phyloP scores from a whole-genome alignment of 2,113 vertebrate genomes.

The Aviceda subcristata region DNA sequence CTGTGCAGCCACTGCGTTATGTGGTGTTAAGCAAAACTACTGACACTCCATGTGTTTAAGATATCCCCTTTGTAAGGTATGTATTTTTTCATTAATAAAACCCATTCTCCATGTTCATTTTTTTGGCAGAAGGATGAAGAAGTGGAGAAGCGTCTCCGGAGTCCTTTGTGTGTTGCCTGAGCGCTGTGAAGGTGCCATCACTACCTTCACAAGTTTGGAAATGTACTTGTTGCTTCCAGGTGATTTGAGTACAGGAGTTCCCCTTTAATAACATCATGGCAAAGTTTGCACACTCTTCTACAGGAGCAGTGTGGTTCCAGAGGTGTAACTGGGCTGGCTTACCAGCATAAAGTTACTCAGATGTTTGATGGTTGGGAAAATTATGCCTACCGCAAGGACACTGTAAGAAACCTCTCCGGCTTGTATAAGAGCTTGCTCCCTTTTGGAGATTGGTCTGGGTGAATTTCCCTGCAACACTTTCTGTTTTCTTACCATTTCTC shows the following conservation, averaged over 20 bases:
- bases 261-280: background rate
- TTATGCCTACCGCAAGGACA: too few species aligned
- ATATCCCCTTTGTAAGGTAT: background rate
- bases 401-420: background rate
- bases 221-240: background rate
- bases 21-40: background rate
- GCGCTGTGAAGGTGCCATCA: background rate
- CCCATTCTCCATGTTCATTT: rapidly evolving
- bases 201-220: background rate
- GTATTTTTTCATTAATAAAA: background rate
- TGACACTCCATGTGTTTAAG: background rate
- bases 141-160: background rate
- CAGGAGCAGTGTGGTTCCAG: background rate
- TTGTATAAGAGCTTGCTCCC: background rate
- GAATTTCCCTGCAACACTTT: background rate
- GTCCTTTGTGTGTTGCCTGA: background rate
- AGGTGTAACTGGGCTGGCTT: background rate
- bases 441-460: background rate
- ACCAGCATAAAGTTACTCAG: background rate
- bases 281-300: background rate
- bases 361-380: background rate
- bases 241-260: background rate
- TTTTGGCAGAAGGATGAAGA: background rate
- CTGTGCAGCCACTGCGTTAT: rapidly evolving
- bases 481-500: background rate